Conservation (phyloP, 2,797 vertebrate genomes). For the Liasis olivaceus region DNA sequence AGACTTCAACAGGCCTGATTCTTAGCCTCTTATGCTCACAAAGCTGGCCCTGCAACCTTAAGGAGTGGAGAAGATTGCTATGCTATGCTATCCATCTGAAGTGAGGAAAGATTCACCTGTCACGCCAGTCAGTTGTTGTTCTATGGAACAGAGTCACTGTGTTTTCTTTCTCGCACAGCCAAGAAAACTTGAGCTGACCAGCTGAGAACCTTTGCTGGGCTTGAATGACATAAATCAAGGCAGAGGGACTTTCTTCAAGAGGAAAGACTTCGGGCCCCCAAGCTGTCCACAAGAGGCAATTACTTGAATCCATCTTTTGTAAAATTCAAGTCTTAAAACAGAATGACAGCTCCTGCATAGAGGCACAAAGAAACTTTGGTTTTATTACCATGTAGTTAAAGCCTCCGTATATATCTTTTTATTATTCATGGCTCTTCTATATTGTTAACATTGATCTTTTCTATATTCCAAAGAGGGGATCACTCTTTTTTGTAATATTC, state of each 20-base stretch:
- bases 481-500: background rate
- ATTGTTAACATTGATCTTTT: constrained; percentile 6
- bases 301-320: background rate
- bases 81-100: background rate
- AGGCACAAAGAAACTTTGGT: background rate
- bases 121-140: background rate
- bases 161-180: background rate
- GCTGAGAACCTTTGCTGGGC: background rate
- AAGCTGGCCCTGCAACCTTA: background rate
- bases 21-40: background rate
- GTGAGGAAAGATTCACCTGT: background rate
- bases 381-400: constrained; percentile 1
- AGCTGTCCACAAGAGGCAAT: background rate
- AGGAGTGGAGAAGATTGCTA: background rate
- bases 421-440: background rate
- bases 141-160: background rate
- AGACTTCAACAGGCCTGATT: background rate
- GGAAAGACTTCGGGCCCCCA: background rate
- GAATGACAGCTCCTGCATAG: background rate
- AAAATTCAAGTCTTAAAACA: background rate
- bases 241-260: background rate
- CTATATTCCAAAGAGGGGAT: constrained; percentile 2
- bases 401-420: background rate
- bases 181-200: background rate
- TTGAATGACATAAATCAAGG: background rate